A percentile compares a stretch with the other conserved stretches of the same genome.
Evolutionary conservation across 2,113 vertebrate species (phyloP).

Genomic region (Entelurus aequoreus): DNA sequence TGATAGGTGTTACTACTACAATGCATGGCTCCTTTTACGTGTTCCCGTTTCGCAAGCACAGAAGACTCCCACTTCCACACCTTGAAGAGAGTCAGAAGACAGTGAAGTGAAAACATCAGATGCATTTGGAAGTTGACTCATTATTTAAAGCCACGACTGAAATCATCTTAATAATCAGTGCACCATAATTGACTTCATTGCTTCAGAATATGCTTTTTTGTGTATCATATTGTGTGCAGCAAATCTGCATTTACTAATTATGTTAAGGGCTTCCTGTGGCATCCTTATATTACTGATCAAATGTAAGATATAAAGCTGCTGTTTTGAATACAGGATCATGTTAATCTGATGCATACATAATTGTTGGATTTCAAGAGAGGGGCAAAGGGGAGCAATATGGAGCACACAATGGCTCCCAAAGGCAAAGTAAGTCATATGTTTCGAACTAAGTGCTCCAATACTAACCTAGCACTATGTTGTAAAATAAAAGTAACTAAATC

Average conservation of each 20-base stretch:
- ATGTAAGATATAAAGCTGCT: background rate
- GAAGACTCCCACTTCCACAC: background rate
- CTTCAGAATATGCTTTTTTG: slow-evolving; percentile 11
- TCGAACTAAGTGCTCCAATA: background rate
- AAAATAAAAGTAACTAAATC: slow-evolving; percentile 10
- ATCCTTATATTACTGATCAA: background rate
- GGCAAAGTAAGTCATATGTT: background rate
- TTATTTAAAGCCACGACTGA: slow-evolving; percentile 23
- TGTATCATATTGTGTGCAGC: background rate
- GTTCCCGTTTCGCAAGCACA: slow-evolving; percentile 4
- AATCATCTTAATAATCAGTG: slow-evolving; percentile 31
- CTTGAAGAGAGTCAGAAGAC: background rate
- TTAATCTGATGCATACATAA: too few species aligned
- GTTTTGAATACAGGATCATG: background rate
- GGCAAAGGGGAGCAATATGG: background rate
- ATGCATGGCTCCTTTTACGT: slow-evolving; percentile 7
- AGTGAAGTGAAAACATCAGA: background rate
- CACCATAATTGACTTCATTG: slow-evolving; percentile 26
- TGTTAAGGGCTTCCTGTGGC: background rate
- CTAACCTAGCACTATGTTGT: background rate
- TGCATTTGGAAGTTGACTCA: slow-evolving; percentile 1
- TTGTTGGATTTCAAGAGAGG: background rate
- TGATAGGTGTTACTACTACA: slow-evolving; percentile 14
- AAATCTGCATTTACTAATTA: background rate
- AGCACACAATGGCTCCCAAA: background rate